A percentile compares a stretch with the other conserved stretches of the same genome.
Conservation (phyloP, 2,888 invertebrate genomes). For the Pyralis farinalis region DNA sequence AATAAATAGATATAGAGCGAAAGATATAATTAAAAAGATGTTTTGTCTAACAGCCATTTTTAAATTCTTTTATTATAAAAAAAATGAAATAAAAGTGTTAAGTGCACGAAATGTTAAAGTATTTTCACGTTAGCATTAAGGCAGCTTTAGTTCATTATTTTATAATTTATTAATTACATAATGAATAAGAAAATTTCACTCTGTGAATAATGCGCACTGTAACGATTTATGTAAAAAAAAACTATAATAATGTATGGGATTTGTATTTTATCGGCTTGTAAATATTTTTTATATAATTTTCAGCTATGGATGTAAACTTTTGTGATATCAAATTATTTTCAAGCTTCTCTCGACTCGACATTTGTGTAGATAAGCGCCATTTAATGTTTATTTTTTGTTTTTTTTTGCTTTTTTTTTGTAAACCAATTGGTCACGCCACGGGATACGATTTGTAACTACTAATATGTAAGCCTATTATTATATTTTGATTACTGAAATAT, state of each 20-base stretch:
- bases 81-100: conserved; percentile 29
- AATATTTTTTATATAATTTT: conserved; percentile 36
- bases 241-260: conserved; percentile 54
- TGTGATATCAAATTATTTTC: conserved; percentile 27
- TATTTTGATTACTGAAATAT: conserved; percentile 82
- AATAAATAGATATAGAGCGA: conserved; percentile 66
- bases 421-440: conserved; percentile 43
- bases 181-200: conserved; percentile 40
- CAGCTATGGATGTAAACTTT: conserved; percentile 24
- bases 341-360: conserved; percentile 13
- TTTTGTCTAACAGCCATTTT: conserved; percentile 18
- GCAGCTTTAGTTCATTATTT: conserved; percentile 35
- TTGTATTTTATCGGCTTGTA: conserved; percentile 56
- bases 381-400: conserved; percentile 27
- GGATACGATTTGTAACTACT: conserved; percentile 78
- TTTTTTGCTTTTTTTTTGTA: conserved; percentile 24
- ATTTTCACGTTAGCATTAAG: conserved; percentile 55
- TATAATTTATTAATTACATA: conserved; percentile 25
- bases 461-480: conserved; percentile 79
- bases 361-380: conserved; percentile 31
- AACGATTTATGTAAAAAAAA: conserved; percentile 58
- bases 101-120: conserved; percentile 49
- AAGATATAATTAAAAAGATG: conserved; percentile 12
- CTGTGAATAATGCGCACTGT: conserved; percentile 69
- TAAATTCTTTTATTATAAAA: neutral